phyloP scores from a whole-genome alignment of 2,888 invertebrate genomes.

The Meteorus colon region DNA sequence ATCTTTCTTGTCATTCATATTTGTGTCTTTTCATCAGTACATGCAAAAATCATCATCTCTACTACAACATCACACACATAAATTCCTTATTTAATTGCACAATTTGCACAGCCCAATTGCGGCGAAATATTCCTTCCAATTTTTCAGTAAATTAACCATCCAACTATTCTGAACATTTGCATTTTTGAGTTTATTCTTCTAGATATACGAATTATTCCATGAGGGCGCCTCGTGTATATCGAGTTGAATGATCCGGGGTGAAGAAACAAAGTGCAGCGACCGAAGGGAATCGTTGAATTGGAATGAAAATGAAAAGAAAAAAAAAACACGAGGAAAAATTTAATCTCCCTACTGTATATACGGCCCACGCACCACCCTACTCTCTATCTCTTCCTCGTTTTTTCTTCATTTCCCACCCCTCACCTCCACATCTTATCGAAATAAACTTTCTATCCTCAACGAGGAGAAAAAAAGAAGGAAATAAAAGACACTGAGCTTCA shows the following conservation, averaged over 20 bases:
- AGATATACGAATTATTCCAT: conserved; percentile 44
- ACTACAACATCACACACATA: neutral
- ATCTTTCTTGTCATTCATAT: neutral
- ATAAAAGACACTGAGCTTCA: conserved; percentile 22
- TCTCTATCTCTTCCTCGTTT: neutral
- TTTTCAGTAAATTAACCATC: neutral
- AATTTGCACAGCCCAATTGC: neutral
- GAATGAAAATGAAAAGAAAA: conserved; percentile 47
- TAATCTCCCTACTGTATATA: conserved; percentile 55
- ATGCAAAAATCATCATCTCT: too few relatives aligned
- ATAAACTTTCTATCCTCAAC: conserved; percentile 59
- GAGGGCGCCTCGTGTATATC: conserved; percentile 30
- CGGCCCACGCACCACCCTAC: neutral
- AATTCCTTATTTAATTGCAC: conserved; percentile 12
- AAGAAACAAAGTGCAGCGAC: conserved; percentile 44
- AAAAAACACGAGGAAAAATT: conserved; percentile 55
- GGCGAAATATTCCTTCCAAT: conserved; percentile 16
- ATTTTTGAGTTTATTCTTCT: conserved; percentile 2
- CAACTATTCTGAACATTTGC: neutral
- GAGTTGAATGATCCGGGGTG: conserved; percentile 21
- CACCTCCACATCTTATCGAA: conserved; percentile 57
- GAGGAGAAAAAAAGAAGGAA: conserved; percentile 49
- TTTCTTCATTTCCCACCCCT: neutral
- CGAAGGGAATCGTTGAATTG: conserved; percentile 55
- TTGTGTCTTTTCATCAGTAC: neutral